These are phyloP conservation scores for Drosophila ogumai DNA, from an alignment of 1,140 invertebrate species.

Conservation along the genomic window DNA sequence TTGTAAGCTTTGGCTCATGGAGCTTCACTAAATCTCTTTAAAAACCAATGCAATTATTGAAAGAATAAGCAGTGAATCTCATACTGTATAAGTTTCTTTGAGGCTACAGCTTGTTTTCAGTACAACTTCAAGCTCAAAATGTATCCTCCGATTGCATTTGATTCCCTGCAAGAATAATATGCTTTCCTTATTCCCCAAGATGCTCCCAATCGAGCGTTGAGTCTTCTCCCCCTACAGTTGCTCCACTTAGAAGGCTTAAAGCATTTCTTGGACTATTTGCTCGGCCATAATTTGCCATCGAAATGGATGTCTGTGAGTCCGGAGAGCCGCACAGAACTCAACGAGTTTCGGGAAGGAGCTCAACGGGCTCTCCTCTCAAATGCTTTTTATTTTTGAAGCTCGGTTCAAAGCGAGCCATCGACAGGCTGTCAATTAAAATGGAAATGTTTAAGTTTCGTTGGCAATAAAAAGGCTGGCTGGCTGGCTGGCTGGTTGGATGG, in stretches of 20 bases:
- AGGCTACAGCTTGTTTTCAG: background rate
- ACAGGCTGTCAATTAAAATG: slow-evolving; percentile 82
- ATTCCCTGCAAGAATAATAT: background rate
- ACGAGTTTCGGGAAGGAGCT: slow-evolving; percentile 45
- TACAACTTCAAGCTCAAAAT: background rate
- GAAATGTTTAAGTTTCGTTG: slow-evolving; percentile 77
- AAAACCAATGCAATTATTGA: background rate
- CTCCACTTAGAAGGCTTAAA: slow-evolving; percentile 7
- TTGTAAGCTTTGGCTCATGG: background rate
- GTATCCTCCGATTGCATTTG: background rate
- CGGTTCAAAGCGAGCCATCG: slow-evolving; percentile 64
- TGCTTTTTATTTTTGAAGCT: slow-evolving; percentile 27
- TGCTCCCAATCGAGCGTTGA: background rate
- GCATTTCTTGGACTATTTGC: slow-evolving; percentile 10
- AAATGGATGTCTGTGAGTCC: slow-evolving; percentile 50
- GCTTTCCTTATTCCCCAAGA: background rate
- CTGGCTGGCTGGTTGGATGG: background rate
- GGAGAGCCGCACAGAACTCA: slow-evolving; percentile 57
- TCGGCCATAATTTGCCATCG: slow-evolving; percentile 58
- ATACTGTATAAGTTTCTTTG: background rate
- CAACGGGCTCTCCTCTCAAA: slow-evolving; percentile 9
- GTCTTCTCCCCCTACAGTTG: background rate
- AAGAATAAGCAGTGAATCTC: background rate
- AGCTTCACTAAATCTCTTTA: too few species aligned
- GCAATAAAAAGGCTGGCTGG: slow-evolving; percentile 58